Percentiles rank a stretch among this genome's conserved stretches.
Evolutionary conservation across 2,797 vertebrate species (phyloP).

Genomic region (Tachyglossus aculeatus): DNA sequence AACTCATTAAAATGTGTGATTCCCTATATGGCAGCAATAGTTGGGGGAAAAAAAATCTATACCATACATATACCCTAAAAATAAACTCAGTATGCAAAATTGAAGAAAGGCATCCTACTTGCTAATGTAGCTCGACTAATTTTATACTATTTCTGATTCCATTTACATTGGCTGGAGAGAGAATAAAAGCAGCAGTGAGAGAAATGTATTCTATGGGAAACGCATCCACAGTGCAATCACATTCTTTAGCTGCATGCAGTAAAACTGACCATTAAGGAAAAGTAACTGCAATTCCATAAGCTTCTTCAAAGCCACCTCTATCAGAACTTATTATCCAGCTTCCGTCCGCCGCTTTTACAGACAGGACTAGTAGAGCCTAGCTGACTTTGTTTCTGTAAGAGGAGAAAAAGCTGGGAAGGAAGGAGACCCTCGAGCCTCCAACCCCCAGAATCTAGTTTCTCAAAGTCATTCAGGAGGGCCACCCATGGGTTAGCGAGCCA

Average conservation of each 20-base stretch:
- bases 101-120: constrained; percentile 58
- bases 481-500: constrained; percentile 11
- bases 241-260: constrained; percentile 43
- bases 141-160: constrained; percentile 57
- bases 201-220: constrained; percentile 60
- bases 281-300: constrained; percentile 29
- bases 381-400: constrained; percentile 56
- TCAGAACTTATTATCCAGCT: constrained; percentile 22
- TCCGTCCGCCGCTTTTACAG: constrained; percentile 17
- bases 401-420: constrained; percentile 50
- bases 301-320: constrained; percentile 44
- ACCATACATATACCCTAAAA: constrained; percentile 74
- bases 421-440: constrained; percentile 51
- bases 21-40: constrained; percentile 73
- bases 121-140: constrained; percentile 62
- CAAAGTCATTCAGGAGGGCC: not conserved
- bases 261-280: constrained; percentile 33
- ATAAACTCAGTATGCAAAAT: constrained; percentile 68
- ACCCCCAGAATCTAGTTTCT: constrained; percentile 1
- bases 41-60: constrained; percentile 67
- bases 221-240: constrained; percentile 47
- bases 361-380: constrained; percentile 33
- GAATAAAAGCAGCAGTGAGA: constrained; percentile 54
- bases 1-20: constrained; percentile 83
- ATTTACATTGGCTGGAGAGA: constrained; percentile 54